These are phyloP conservation scores for Perognathus longimembris DNA, from an alignment of 2,113 vertebrate species.

Conservation along the genomic window DNA sequence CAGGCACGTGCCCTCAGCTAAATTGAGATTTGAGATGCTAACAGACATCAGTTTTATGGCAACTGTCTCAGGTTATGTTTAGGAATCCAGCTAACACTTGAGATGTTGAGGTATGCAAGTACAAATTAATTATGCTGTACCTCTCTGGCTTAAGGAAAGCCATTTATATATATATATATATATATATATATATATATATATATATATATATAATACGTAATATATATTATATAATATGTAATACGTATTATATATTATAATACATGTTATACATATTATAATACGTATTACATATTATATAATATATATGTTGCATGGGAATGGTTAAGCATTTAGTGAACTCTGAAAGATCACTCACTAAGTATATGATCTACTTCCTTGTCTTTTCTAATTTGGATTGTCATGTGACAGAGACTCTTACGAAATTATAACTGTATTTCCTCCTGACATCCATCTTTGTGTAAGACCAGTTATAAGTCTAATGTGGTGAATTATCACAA, in stretches of 20 bases:
- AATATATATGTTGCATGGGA: no score
- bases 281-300: no score
- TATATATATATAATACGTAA: no score
- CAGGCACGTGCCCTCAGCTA: no score
- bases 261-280: no score
- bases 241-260: no score
- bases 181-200: no score
- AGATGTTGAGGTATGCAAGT: background rate
- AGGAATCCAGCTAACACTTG: background rate
- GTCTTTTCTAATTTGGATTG: slow-evolving; percentile 10
- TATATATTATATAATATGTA: no score
- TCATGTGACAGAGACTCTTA: background rate
- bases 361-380: background rate
- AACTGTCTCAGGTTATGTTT: background rate
- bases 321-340: background rate
- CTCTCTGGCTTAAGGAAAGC: slow-evolving; percentile 11
- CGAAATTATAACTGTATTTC: background rate
- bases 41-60: background rate
- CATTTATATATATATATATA: background rate
- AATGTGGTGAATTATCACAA: background rate
- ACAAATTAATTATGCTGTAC: background rate
- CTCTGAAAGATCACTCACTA: slow-evolving; percentile 47
- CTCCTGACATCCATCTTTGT: background rate
- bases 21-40: background rate
- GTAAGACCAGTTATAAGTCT: background rate